Evolutionary conservation across 2,888 invertebrate species (phyloP).

Genomic region (Stictocephala bisonia): DNA sequence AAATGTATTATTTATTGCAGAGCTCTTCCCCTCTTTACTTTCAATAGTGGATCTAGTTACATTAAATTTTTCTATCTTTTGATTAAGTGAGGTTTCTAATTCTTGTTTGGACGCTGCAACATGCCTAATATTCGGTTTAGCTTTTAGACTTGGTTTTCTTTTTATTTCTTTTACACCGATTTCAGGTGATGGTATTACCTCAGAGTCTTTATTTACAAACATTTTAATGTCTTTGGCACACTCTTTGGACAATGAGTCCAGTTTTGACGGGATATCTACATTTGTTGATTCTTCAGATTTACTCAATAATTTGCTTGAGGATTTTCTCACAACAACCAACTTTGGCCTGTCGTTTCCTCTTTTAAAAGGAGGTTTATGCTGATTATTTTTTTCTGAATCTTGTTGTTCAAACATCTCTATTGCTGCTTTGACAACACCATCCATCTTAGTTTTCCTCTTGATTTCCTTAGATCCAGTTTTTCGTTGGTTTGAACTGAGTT

Average conservation of each 20-base stretch:
- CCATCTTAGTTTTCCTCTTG: not conserved
- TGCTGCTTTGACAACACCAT: conserved; percentile 48
- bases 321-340: conserved; percentile 50
- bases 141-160: conserved; percentile 43
- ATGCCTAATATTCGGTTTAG: conserved; percentile 32
- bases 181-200: not conserved
- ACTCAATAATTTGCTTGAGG: conserved; percentile 1
- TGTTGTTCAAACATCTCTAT: conserved; percentile 52
- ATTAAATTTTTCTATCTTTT: conserved; percentile 33
- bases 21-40: too few relatives aligned
- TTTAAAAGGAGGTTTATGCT: not conserved
- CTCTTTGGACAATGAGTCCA: not conserved
- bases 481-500: conserved; percentile 31
- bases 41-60: too few relatives aligned
- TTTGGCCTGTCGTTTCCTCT: conserved; percentile 36
- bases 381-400: not conserved
- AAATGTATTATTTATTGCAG: too few relatives aligned
- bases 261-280: not conserved
- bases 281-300: conserved; percentile 43
- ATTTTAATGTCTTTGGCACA: conserved; percentile 19
- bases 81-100: not conserved
- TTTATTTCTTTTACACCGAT: conserved; percentile 10
- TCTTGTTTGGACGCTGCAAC: not conserved
- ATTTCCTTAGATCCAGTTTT: conserved; percentile 10
- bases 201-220: not conserved